These are phyloP conservation scores for Aleiodes alternator DNA, from an alignment of 2,888 invertebrate species.

Conservation along the genomic window DNA sequence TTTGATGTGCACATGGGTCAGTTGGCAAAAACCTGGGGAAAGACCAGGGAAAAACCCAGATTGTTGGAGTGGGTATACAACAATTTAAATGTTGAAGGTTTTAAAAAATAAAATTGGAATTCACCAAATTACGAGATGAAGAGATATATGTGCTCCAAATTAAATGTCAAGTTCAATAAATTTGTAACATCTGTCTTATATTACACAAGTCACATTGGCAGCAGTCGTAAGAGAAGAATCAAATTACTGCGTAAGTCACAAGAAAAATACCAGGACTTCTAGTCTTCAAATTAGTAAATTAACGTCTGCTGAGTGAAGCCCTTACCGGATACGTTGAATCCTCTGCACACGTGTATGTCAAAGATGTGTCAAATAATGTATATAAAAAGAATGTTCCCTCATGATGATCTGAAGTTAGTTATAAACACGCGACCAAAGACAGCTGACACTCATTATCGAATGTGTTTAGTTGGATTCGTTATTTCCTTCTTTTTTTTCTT, in stretches of 20 bases:
- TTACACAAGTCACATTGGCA: background rate
- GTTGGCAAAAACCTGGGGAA: too few relatives aligned
- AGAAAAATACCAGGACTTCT: background rate
- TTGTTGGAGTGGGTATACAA: too few relatives aligned
- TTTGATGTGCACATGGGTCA: too few relatives aligned
- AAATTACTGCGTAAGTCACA: background rate
- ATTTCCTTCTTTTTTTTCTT: constrained; percentile 18
- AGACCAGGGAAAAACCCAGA: too few relatives aligned
- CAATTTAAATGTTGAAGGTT: too few relatives aligned
- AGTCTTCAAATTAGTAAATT: constrained; percentile 10
- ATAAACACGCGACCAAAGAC: constrained; percentile 47
- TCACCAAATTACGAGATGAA: too few relatives aligned
- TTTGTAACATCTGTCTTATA: background rate
- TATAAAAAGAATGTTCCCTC: constrained; percentile 11
- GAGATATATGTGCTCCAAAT: too few relatives aligned
- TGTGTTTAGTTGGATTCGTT: constrained; percentile 44
- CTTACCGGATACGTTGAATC: constrained; percentile 7
- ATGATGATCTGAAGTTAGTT: background rate
- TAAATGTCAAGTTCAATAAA: background rate
- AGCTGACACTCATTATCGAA: constrained; percentile 57
- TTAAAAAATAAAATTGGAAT: too few relatives aligned
- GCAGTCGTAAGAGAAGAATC: background rate
- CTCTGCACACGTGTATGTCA: constrained; percentile 26
- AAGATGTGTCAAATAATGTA: constrained; percentile 31
- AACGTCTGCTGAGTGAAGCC: background rate